Percentiles rank a stretch among this genome's conserved stretches.
Evolutionary conservation across 2,113 vertebrate species (phyloP).

Genomic region (Tyrannus savana): DNA sequence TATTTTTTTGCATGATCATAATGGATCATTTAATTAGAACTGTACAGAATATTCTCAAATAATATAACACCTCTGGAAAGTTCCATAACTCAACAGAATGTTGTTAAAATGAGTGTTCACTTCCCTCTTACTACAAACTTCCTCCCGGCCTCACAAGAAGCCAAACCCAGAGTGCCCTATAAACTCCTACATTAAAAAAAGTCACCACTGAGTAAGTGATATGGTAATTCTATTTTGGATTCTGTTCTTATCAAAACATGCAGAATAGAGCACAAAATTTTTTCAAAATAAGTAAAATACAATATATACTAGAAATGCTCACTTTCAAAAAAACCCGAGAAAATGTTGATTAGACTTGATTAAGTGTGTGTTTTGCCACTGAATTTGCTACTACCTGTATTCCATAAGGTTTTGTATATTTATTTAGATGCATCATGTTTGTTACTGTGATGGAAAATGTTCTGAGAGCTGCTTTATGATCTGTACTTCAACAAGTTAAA

Average conservation of each 20-base stretch:
- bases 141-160: background rate
- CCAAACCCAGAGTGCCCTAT: background rate
- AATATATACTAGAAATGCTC: background rate
- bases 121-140: background rate
- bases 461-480: background rate
- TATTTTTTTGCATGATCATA: background rate
- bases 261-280: background rate
- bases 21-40: background rate
- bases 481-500: background rate
- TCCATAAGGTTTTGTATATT: background rate
- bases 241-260: background rate
- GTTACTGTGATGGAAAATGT: background rate
- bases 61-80: background rate
- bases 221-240: background rate
- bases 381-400: background rate
- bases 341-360: background rate
- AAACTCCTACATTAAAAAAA: background rate
- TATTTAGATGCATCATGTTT: fast-evolving
- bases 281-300: background rate
- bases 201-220: background rate
- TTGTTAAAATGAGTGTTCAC: background rate
- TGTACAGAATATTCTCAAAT: background rate
- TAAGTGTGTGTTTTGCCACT: background rate
- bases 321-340: background rate
- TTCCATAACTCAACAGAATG: background rate